Conservation (phyloP, 1,140 invertebrate species). For the Battus philenor region DNA sequence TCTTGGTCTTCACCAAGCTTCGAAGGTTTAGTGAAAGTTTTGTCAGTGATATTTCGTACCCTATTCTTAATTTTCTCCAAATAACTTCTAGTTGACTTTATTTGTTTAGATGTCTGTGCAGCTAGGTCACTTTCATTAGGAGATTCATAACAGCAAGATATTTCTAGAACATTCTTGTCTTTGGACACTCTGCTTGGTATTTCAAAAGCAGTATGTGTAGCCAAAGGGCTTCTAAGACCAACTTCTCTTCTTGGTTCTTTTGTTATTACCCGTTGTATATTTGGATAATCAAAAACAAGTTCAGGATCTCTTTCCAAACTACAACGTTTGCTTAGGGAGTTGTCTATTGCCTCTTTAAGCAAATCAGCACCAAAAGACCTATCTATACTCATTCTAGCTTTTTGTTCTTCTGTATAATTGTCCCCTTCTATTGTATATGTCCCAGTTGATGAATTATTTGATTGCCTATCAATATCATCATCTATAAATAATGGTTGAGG, state of each 20-base stretch:
- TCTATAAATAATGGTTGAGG: conserved; percentile 56
- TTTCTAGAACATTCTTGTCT: conserved; percentile 78
- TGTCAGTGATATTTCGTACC: conserved; percentile 74
- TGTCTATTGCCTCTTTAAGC: conserved; percentile 44
- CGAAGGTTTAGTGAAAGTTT: conserved; percentile 67
- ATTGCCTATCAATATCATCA: conserved; percentile 60
- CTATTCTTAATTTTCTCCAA: conserved; percentile 78
- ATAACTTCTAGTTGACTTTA: conserved; percentile 74
- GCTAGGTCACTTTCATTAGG: conserved; percentile 66
- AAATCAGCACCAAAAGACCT: conserved; percentile 78
- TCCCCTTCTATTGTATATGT: conserved; percentile 93
- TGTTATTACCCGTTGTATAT: conserved; percentile 42
- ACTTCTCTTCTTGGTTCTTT: conserved; percentile 57
- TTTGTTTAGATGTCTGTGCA: conserved; percentile 63
- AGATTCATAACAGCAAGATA: conserved; percentile 78
- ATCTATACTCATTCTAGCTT: conserved; percentile 91
- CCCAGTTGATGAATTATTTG: conserved; percentile 81
- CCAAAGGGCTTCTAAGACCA: conserved; percentile 37
- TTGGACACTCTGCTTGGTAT: conserved; percentile 59
- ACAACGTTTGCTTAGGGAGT: conserved; percentile 37
- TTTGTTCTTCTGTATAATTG: conserved; percentile 89
- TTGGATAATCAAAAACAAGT: conserved; percentile 53
- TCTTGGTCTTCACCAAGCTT: conserved; percentile 57
- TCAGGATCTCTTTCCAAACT: conserved; percentile 51
- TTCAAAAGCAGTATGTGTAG: conserved; percentile 39